Conservation (phyloP, 2,888 invertebrate species). For the Parascotia fuliginaria region DNA sequence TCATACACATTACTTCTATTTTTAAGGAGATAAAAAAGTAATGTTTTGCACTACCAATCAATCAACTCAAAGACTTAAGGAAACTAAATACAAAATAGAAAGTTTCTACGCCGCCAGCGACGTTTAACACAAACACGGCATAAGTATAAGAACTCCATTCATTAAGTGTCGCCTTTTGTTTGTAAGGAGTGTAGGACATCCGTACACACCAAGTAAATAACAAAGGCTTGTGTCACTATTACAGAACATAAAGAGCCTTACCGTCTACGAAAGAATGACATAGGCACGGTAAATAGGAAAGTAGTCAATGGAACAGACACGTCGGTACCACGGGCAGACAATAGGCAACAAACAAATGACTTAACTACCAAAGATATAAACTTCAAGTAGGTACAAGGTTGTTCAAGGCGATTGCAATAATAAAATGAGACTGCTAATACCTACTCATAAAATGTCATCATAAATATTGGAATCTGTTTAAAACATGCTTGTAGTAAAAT, state of each 20-base stretch:
- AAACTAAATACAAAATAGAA: no score
- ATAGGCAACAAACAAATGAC: conserved; percentile 29
- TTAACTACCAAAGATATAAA: conserved; percentile 28
- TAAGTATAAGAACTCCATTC: conserved; percentile 6
- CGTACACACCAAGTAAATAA: conserved; percentile 36
- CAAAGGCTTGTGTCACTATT: conserved; percentile 41
- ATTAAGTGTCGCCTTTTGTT: conserved; percentile 26
- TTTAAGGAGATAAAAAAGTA: no score
- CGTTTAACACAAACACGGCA: conserved; percentile 14
- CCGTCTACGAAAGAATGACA: conserved; percentile 44
- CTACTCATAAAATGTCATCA: neutral
- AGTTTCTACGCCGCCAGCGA: neutral
- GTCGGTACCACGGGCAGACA: conserved; percentile 41
- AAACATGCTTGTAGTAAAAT: no score
- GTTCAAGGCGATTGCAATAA: conserved; percentile 17
- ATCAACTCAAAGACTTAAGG: no score
- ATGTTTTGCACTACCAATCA: no score
- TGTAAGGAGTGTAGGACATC: conserved; percentile 31
- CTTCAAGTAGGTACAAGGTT: conserved; percentile 17
- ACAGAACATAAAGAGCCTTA: conserved; percentile 40
- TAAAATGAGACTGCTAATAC: conserved; percentile 4
- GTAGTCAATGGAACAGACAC: conserved; percentile 47
- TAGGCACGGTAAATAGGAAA: conserved; percentile 25
- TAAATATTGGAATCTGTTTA: no score
- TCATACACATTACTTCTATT: no score